Percentiles rank a stretch among this genome's conserved stretches.
phyloP scores from a whole-genome alignment of 2,113 vertebrate genomes.

The Otolemur garnettii region DNA sequence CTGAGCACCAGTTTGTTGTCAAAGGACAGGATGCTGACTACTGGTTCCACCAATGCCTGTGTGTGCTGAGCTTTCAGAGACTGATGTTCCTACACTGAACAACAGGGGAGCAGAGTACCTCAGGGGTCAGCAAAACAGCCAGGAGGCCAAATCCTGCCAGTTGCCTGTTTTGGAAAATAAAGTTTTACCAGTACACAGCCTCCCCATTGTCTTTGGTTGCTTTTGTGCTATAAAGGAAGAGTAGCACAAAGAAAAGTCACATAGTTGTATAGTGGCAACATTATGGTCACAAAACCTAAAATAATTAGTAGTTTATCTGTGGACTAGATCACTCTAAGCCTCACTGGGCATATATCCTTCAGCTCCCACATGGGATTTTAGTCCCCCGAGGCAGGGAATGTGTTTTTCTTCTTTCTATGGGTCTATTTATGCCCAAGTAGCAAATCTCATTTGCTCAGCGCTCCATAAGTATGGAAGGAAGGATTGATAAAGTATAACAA shows the following conservation, averaged over 20 bases:
- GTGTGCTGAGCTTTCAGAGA: not conserved
- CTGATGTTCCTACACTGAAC: not conserved
- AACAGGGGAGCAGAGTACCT: not conserved
- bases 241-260: not conserved
- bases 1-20: too few species aligned
- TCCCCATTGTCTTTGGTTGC: not conserved
- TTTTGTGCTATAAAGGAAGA: not conserved
- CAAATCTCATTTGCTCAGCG: not conserved
- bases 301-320: not conserved
- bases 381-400: not conserved
- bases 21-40: not conserved
- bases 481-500: not conserved
- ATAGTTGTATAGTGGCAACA: not conserved
- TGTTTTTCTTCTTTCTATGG: not conserved
- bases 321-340: not conserved
- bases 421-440: not conserved
- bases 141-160: not conserved
- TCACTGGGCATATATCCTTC: not conserved
- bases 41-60: not conserved
- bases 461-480: slow-evolving; percentile 12
- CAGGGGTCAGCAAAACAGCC: not conserved
- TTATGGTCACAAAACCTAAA: not conserved
- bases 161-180: not conserved
- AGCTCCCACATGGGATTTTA: not conserved
- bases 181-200: not conserved